These are phyloP conservation scores for Betta splendens DNA, from an alignment of 2,797 vertebrate species.

Conservation along the genomic window DNA sequence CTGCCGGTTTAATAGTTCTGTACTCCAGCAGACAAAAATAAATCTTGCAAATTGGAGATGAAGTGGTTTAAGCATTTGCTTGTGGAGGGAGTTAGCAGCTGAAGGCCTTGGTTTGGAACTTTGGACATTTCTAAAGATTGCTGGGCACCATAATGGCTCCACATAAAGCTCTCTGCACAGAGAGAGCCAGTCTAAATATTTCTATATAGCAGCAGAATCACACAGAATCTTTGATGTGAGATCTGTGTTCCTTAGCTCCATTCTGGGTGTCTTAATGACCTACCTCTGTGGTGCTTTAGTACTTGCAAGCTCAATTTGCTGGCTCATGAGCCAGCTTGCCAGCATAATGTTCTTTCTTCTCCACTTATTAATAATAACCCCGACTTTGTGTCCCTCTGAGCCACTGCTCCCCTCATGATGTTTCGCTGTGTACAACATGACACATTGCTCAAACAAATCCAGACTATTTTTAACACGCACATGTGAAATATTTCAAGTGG, in stretches of 20 bases:
- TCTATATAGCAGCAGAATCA: conserved; percentile 1
- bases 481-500: conserved; percentile 18
- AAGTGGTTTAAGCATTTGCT: conserved; percentile 41
- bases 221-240: conserved; percentile 15
- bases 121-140: conserved; percentile 20
- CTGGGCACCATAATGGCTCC: conserved; percentile 4
- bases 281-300: conserved; percentile 66
- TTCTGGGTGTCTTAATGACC: conserved; percentile 68
- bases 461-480: conserved; percentile 10
- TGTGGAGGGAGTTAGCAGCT: conserved; percentile 21
- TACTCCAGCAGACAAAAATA: conserved; percentile 45
- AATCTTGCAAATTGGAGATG: conserved; percentile 37
- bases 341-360: conserved; percentile 72
- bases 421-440: conserved; percentile 59
- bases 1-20: conserved; percentile 43
- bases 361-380: conserved; percentile 74
- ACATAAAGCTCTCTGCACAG: neutral
- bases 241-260: conserved; percentile 45
- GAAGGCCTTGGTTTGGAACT: conserved; percentile 35
- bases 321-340: conserved; percentile 71
- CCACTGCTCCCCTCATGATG: conserved; percentile 43
- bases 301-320: conserved; percentile 75
- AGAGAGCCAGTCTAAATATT: conserved; percentile 6
- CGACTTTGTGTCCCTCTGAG: conserved; percentile 57
- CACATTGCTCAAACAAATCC: conserved; percentile 23